phyloP scores from a whole-genome alignment of 1,140 invertebrate genomes.

The Megathymus violae region DNA sequence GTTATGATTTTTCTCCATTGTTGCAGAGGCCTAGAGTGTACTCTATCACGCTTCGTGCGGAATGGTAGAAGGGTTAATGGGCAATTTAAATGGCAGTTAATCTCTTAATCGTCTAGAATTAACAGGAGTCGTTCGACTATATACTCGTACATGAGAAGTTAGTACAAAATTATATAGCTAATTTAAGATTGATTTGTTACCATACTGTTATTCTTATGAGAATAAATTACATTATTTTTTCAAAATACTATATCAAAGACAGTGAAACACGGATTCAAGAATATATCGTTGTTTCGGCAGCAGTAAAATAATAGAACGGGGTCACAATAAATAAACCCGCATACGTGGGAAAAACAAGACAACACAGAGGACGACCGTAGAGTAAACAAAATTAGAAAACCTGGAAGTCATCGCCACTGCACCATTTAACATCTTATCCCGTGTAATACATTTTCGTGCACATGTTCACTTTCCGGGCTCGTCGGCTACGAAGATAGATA shows the following conservation, averaged over 20 bases:
- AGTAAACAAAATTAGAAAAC: constrained; percentile 53
- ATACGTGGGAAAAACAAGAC: constrained; percentile 14
- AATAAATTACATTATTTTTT: no score
- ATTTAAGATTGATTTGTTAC: no score
- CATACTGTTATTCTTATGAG: no score
- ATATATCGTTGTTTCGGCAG: background rate
- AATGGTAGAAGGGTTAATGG: no score
- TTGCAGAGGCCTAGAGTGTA: no score
- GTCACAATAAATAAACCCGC: background rate
- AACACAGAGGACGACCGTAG: constrained; percentile 20
- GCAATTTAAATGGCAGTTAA: no score
- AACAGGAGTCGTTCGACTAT: no score
- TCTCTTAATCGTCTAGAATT: no score
- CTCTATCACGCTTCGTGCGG: no score
- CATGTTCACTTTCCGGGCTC: constrained; percentile 66
- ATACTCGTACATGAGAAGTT: no score
- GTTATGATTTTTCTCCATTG: no score
- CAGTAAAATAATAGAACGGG: constrained; percentile 4
- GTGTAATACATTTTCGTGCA: constrained; percentile 70
- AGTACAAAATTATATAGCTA: no score
- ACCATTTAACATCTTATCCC: constrained; percentile 72
- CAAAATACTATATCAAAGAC: background rate
- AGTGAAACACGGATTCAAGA: background rate
- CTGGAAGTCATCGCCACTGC: constrained; percentile 55
- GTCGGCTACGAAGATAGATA: constrained; percentile 72